phyloP scores from a whole-genome alignment of 1,140 invertebrate genomes.

The Ericerus pela region DNA sequence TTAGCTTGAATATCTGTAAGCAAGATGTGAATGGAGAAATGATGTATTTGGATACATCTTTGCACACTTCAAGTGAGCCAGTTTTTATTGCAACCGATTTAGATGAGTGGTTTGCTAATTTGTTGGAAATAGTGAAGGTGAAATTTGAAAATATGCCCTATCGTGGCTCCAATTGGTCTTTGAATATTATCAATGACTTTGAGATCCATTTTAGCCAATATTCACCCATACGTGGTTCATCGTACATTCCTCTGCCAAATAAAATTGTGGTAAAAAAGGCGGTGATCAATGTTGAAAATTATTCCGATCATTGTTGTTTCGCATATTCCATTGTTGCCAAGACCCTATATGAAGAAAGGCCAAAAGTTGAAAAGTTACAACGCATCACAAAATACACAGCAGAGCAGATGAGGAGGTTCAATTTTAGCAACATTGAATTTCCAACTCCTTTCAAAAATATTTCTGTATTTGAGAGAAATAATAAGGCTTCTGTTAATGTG shows the following conservation, averaged over 20 bases:
- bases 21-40: no score
- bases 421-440: background rate
- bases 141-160: no score
- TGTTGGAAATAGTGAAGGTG: no score
- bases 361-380: background rate
- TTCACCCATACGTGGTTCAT: background rate
- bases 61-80: no score
- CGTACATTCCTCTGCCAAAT: background rate
- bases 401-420: background rate
- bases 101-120: no score
- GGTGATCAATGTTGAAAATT: conserved; percentile 1
- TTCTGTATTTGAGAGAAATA: background rate
- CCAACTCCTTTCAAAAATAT: background rate
- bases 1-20: no score
- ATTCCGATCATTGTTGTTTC: background rate
- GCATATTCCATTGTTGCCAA: background rate
- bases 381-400: background rate
- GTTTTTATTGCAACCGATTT: no score
- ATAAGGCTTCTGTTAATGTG: background rate
- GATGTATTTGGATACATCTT: no score
- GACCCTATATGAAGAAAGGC: background rate
- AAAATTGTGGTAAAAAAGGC: background rate
- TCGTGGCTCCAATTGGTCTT: background rate
- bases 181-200: background rate
- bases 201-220: background rate